Percentiles rank a stretch among this genome's conserved stretches.
phyloP scores from a whole-genome alignment of 2,888 invertebrate species.

The Lomographa bimaculata region DNA sequence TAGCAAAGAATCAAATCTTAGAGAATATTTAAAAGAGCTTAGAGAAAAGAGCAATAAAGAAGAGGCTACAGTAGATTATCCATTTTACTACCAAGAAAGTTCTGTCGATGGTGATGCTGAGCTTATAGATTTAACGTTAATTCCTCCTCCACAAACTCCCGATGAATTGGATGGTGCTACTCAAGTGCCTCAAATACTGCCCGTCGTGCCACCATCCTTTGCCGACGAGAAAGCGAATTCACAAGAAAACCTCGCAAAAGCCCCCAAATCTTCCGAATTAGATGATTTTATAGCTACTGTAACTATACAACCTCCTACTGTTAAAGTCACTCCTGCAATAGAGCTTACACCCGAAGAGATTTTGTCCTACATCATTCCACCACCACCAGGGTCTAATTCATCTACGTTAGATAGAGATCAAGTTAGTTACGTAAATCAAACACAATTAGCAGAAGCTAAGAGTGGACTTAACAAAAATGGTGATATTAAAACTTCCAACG shows the following conservation, averaged over 20 bases:
- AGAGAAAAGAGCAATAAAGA: constrained; percentile 85
- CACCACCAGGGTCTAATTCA: constrained; percentile 84
- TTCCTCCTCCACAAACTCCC: constrained; percentile 94
- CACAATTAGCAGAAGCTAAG: constrained; percentile 61
- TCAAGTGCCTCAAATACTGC: constrained; percentile 87
- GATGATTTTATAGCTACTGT: constrained; percentile 93
- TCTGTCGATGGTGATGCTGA: constrained; percentile 87
- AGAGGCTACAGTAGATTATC: constrained; percentile 64
- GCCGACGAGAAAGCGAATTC: constrained; percentile 84
- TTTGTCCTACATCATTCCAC: constrained; percentile 93
- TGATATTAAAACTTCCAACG: constrained; percentile 62
- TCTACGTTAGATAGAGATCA: constrained; percentile 73
- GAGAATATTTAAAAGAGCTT: constrained; percentile 87
- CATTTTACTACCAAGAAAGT: constrained; percentile 75
- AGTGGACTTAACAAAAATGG: constrained; percentile 43
- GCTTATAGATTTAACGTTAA: constrained; percentile 94
- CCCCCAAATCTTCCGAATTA: constrained; percentile 84
- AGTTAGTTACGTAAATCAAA: constrained; percentile 67
- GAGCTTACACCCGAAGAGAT: constrained; percentile 93
- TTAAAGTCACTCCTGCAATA: constrained; percentile 88
- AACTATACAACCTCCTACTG: constrained; percentile 91
- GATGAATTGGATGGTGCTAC: constrained; percentile 89
- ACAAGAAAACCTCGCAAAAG: constrained; percentile 50
- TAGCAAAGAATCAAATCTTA: constrained; percentile 85
- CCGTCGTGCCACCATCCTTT: constrained; percentile 89